Evolutionary conservation across 2,113 vertebrate genomes (phyloP).

Genomic region (Leucoraja erinaceus): DNA sequence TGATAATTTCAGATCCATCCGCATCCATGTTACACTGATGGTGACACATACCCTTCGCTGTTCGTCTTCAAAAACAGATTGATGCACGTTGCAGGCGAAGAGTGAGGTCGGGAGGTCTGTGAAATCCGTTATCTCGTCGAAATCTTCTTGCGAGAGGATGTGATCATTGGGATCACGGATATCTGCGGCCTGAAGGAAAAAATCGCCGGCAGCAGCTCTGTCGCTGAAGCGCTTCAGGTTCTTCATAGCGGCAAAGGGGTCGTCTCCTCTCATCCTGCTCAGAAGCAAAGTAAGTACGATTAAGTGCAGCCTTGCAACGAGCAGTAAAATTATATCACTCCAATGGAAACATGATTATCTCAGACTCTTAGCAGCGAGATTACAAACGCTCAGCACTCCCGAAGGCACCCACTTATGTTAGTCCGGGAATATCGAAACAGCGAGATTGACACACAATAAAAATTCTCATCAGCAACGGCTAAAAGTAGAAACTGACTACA

Average conservation of each 20-base stretch:
- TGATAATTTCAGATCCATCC: background rate
- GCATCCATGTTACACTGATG: background rate
- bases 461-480: background rate
- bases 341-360: conserved; percentile 14
- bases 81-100: conserved; percentile 77
- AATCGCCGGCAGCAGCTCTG: conserved; percentile 56
- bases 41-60: conserved; percentile 64
- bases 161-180: conserved; percentile 44
- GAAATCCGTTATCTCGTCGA: conserved; percentile 76
- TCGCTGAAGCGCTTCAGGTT: conserved; percentile 51
- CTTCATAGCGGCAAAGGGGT: conserved; percentile 64
- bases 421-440: background rate
- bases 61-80: conserved; percentile 73
- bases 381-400: background rate
- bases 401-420: background rate
- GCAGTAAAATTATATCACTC: background rate
- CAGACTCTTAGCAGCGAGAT: background rate
- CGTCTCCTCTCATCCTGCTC: conserved; percentile 72
- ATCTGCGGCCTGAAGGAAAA: conserved; percentile 61
- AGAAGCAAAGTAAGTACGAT: background rate
- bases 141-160: conserved; percentile 61
- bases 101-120: conserved; percentile 73
- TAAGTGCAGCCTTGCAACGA: background rate
- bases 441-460: background rate
- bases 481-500: background rate